These are phyloP conservation scores for Nannoperca obscura DNA, from an alignment of 2,797 vertebrate genomes.

Conservation along the genomic window DNA sequence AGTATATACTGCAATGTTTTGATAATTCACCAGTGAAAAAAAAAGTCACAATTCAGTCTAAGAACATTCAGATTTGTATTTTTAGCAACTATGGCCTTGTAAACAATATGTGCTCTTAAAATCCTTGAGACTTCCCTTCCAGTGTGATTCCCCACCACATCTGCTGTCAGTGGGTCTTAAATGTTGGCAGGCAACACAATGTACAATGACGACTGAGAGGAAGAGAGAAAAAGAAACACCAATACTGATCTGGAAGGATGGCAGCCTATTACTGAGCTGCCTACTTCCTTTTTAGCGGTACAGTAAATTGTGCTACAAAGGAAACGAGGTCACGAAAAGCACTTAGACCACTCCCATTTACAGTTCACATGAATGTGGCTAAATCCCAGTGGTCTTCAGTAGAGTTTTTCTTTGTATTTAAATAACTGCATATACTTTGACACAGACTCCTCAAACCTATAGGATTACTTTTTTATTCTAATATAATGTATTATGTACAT, in stretches of 20 bases:
- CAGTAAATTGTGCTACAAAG: conserved; percentile 52
- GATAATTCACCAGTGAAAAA: background rate
- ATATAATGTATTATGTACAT: background rate
- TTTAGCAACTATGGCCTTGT: conserved; percentile 42
- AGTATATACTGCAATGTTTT: background rate
- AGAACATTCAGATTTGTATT: conserved; percentile 26
- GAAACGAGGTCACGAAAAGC: conserved; percentile 63
- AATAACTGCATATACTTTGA: conserved; percentile 14
- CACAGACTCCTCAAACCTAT: background rate
- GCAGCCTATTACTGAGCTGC: conserved; percentile 19
- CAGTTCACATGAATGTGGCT: conserved; percentile 34
- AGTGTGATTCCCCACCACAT: conserved; percentile 53
- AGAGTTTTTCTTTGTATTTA: background rate
- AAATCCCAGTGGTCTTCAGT: conserved; percentile 23
- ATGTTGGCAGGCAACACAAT: conserved; percentile 63
- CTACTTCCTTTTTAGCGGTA: conserved; percentile 51
- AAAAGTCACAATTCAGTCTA: background rate
- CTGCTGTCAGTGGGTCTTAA: conserved; percentile 53
- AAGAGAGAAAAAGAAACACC: conserved; percentile 45
- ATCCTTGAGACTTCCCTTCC: conserved; percentile 63
- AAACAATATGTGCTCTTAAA: conserved; percentile 56
- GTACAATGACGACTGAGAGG: conserved; percentile 52
- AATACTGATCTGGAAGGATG: conserved; percentile 39
- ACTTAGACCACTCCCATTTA: conserved; percentile 34
- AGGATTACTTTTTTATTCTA: background rate